phyloP scores from a whole-genome alignment of 1,140 invertebrate genomes.

The Fopius arisanus region DNA sequence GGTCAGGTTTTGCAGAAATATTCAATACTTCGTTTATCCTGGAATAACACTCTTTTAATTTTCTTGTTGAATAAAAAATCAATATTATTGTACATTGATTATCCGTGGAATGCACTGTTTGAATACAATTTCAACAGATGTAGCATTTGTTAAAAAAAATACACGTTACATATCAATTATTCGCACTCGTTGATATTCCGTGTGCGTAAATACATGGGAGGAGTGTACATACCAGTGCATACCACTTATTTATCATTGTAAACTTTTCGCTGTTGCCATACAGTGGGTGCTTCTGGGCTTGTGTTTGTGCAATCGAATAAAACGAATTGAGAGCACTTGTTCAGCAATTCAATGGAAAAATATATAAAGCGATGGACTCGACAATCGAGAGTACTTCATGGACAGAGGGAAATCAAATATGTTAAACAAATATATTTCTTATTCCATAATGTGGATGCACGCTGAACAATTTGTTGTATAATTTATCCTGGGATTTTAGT shows the following conservation, averaged over 20 bases:
- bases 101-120: neutral
- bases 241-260: slow-evolving; percentile 4
- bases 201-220: neutral
- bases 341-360: neutral
- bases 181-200: neutral
- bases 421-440: too few relatives aligned
- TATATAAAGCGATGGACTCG: neutral
- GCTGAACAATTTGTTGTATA: too few relatives aligned
- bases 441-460: too few relatives aligned
- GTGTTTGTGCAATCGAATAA: neutral
- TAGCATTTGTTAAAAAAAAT: neutral
- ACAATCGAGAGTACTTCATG: neutral
- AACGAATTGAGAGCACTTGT: neutral
- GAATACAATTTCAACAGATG: neutral
- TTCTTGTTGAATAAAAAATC: neutral
- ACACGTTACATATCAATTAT: neutral
- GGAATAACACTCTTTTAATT: neutral
- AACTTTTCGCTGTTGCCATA: neutral
- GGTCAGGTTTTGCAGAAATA: neutral
- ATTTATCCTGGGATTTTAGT: too few relatives aligned
- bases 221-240: neutral
- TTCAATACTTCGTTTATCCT: neutral
- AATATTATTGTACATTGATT: neutral
- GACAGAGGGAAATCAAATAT: too few relatives aligned
- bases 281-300: neutral